phyloP scores from a whole-genome alignment of 2,113 vertebrate species.

The Cricetomys ansorgei region DNA sequence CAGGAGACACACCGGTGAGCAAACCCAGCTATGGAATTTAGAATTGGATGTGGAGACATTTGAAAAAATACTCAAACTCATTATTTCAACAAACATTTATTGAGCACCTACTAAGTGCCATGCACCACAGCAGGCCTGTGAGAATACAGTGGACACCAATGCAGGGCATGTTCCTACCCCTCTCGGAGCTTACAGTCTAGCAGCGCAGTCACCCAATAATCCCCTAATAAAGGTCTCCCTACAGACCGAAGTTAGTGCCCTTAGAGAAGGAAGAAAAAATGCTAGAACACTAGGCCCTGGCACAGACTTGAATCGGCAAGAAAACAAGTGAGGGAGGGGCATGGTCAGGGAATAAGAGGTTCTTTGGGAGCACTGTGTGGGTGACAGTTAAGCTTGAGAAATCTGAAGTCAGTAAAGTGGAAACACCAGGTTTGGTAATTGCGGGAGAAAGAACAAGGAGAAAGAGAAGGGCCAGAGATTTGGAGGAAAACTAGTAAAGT shows the following conservation, averaged over 20 bases:
- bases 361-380: background rate
- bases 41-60: constrained; percentile 56
- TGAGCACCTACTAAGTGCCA: constrained; percentile 76
- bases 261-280: constrained; percentile 51
- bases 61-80: constrained; percentile 80
- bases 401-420: constrained; percentile 10
- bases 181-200: constrained; percentile 82
- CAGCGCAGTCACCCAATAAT: constrained; percentile 48
- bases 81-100: constrained; percentile 83
- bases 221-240: constrained; percentile 57
- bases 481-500: constrained; percentile 34
- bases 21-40: constrained; percentile 62
- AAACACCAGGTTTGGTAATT: constrained; percentile 4
- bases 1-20: constrained; percentile 57
- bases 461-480: constrained; percentile 35
- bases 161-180: constrained; percentile 74
- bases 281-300: constrained; percentile 48
- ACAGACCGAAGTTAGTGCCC: constrained; percentile 51
- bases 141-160: constrained; percentile 72
- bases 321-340: background rate
- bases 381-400: background rate
- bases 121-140: constrained; percentile 50
- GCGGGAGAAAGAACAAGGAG: constrained; percentile 40
- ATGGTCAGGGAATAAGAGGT: background rate
- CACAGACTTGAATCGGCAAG: constrained; percentile 20